Base-by-base conservation (phyloP, 1,140 invertebrate genomes). In the Zophobas atratus region DNA sequence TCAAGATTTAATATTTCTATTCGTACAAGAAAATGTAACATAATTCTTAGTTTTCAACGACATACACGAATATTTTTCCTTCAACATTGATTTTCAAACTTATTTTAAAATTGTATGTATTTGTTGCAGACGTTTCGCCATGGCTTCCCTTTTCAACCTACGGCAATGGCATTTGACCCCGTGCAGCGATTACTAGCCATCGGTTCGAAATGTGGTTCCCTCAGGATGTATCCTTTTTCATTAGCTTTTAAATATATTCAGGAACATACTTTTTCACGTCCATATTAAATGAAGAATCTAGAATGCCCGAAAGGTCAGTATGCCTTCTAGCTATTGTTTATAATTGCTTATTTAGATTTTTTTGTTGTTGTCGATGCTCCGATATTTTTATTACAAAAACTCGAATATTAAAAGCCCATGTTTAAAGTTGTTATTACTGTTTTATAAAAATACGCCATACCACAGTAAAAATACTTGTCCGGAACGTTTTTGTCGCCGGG, bases 111-210 rank as follows among this genome's bases (percentile, higher is more conserved):
- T 20, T 49, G 48, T 49, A 38, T 60, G 53, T 82, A 87, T 88
- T 82, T 88, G 84, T 94, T 94, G 32, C 94, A 99, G 97, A 98
- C 97, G 82, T 97, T 98, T 86, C 93, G 97, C 49, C 98, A 99
- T 93, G 98, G 98, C 82, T 99, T 99, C 90, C 98, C 98, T 78
- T 96, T 97, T 88, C 95, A 98, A 83, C 98, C 98, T 51, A 98
- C 97, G 79, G 95, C 97, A 49, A 89, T 99, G 87, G 98, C 98
- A 56, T 99, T 96, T 90, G 98, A 99, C 90, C 97, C 98, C 53
- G 94, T 99, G 82, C 98, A 99, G 89, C 95, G 94, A 87, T 90
- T 99, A 63, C 90, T 99, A 84, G 98, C 97, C 48, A 97, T 99
- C 87, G 98, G 98, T 75, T 98, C 98, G 84, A 98, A 97, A 89